Evolutionary conservation across 2,113 vertebrate genomes (phyloP).

Genomic region (Rhabdornis inornatus): DNA sequence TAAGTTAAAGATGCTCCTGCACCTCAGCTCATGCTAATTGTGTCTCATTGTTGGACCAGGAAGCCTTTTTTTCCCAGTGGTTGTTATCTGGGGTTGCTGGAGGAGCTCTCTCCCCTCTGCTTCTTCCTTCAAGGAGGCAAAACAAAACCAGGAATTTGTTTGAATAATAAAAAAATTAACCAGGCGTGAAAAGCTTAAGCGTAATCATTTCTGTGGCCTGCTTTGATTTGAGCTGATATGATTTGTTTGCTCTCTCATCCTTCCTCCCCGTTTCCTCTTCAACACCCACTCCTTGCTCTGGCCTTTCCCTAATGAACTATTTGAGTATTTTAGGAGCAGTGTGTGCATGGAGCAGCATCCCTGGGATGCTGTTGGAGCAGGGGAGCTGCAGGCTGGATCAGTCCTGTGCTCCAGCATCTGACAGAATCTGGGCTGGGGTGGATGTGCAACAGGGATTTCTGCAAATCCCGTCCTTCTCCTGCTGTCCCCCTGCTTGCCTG

Average conservation of each 20-base stretch:
- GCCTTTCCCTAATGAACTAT: neutral
- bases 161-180: constrained; percentile 44
- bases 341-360: neutral
- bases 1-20: neutral
- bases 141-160: constrained; percentile 27
- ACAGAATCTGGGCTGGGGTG: neutral
- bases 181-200: constrained; percentile 40
- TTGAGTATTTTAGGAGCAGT: neutral
- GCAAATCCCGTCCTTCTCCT: neutral
- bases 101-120: neutral
- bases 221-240: neutral
- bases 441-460: neutral
- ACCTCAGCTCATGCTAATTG: neutral
- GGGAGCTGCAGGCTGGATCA: neutral
- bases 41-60: constrained; percentile 8
- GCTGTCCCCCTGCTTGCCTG: rapidly evolving
- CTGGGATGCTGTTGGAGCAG: neutral
- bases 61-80: neutral
- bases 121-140: constrained; percentile 31
- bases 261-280: neutral
- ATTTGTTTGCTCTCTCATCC: neutral
- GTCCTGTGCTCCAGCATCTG: rapidly evolving
- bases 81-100: constrained; percentile 8
- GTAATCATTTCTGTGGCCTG: neutral
- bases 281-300: neutral